Evolutionary conservation across 1,140 invertebrate species (phyloP), one percentile per base, ranked within the genome.

Genomic region (Drosophila lowei): DNA sequence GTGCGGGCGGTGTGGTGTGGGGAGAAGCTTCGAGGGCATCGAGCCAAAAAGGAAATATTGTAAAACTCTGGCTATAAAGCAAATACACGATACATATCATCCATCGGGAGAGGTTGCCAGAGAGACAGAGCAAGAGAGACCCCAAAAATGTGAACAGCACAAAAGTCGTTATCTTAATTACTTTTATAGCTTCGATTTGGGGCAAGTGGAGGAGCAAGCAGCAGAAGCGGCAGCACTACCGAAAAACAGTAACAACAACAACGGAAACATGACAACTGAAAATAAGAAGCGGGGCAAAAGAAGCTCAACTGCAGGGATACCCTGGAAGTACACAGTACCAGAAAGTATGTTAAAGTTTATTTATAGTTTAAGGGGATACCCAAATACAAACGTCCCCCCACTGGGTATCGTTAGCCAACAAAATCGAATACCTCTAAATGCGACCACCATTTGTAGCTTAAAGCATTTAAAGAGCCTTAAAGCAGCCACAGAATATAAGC

Each of bases 131-230:
- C 11, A 7, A 21, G n/a, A 38, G 42, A 18, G 30, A 49, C 7
- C 3, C 63, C 59, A 71, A 75, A 60, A 71, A 70, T 64, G 73
- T 56, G 55, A 74, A 56, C 70, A 74, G 55, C 75, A 86, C 77
- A 80, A 77, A 86, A 86, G 83, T 86, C 81, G 83, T 86, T 86
- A 86, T 86, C 81, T 86, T 86, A 86, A 86, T 86, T 86, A 86
- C 81, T 86, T 86, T 88, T 86, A 86, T 86, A 81, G 83, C 81
- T 81, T 86, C 83, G 83, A 86, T 86, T 86, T 75, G 73, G 59
- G 52, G 70, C 49, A 63, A 74, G 42, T 59, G 71, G 16, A 28
- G 43, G 34, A 47, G 38, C 28, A 38, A 28, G 15, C 28, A 48
- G 34, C 41, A 41, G 41, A 38, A 50, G 56, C 44, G 41, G 50